These are phyloP conservation scores for Leucoraja ocellata DNA, from an alignment of 2,797 vertebrate genomes.

Conservation along the genomic window DNA sequence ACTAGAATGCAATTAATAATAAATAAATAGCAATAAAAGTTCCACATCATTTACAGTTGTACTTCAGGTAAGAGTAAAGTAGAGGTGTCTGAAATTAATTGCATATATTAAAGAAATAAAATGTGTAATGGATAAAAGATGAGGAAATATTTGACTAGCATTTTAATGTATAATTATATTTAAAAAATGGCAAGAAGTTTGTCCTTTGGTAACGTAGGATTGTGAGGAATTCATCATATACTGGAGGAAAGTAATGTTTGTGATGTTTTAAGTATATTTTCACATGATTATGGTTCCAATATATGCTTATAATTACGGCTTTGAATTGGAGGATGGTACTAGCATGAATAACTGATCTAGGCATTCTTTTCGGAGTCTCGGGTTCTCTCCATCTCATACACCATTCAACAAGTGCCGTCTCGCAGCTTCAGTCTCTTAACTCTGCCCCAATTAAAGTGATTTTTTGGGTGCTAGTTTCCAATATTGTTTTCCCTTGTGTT, in stretches of 20 bases:
- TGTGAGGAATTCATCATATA: not conserved
- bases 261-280: not conserved
- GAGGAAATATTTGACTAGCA: not conserved
- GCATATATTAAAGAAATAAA: not conserved
- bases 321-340: slow-evolving; percentile 7
- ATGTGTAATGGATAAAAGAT: not conserved
- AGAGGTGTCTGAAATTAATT: not conserved
- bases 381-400: slow-evolving; percentile 69
- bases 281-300: not conserved
- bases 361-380: slow-evolving; percentile 56
- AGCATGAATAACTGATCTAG: not conserved
- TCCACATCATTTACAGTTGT: not conserved
- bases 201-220: too few species aligned
- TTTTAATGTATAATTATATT: not conserved
- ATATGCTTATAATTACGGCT: not conserved
- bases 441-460: slow-evolving; percentile 57
- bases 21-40: slow-evolving; percentile 3
- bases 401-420: slow-evolving; percentile 79
- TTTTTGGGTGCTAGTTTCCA: slow-evolving; percentile 51
- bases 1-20: slow-evolving; percentile 20
- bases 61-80: not conserved
- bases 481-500: slow-evolving; percentile 52
- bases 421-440: slow-evolving; percentile 49
- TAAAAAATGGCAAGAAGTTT: not conserved
- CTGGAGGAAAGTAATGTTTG: not conserved